Evolutionary conservation across 2,797 vertebrate species (phyloP).

Genomic region (Meda fulgida): DNA sequence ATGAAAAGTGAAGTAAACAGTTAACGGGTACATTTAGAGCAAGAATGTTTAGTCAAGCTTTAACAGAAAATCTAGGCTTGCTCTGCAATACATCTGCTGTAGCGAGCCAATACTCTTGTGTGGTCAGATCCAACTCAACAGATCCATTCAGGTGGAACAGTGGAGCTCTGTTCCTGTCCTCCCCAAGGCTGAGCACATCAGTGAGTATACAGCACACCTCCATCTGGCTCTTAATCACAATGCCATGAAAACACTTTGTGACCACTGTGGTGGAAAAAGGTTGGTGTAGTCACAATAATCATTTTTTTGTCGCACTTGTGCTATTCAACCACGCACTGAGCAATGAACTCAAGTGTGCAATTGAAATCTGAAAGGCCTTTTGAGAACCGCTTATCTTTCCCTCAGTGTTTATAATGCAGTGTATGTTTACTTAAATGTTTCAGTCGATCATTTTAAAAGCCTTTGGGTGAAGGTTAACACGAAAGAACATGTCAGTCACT

Average conservation of each 20-base stretch:
- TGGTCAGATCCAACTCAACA: constrained; percentile 23
- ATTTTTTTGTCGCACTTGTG: neutral
- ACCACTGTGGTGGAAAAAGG: constrained; percentile 16
- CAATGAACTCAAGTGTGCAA: constrained; percentile 24
- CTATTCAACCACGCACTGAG: neutral
- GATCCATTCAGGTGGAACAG: constrained; percentile 27
- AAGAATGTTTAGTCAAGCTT: neutral
- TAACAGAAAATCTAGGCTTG: neutral
- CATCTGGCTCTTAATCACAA: constrained; percentile 36
- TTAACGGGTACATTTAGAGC: neutral
- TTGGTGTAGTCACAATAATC: constrained; percentile 32
- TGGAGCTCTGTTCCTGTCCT: constrained; percentile 24
- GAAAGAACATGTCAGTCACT: constrained; percentile 58
- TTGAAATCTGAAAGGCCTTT: constrained; percentile 9
- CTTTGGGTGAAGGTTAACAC: constrained; percentile 1
- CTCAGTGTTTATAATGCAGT: constrained; percentile 1
- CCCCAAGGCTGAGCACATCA: constrained; percentile 35
- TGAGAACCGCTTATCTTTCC: constrained; percentile 25
- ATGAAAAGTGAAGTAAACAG: neutral
- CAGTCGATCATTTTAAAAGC: neutral
- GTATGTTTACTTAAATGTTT: neutral
- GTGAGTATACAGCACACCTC: constrained; percentile 24
- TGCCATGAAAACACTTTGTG: constrained; percentile 25
- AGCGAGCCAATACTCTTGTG: constrained; percentile 7
- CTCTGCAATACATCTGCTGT: constrained; percentile 14